phyloP scores from a whole-genome alignment of 2,888 invertebrate species.

The Melanostoma mellinum region DNA sequence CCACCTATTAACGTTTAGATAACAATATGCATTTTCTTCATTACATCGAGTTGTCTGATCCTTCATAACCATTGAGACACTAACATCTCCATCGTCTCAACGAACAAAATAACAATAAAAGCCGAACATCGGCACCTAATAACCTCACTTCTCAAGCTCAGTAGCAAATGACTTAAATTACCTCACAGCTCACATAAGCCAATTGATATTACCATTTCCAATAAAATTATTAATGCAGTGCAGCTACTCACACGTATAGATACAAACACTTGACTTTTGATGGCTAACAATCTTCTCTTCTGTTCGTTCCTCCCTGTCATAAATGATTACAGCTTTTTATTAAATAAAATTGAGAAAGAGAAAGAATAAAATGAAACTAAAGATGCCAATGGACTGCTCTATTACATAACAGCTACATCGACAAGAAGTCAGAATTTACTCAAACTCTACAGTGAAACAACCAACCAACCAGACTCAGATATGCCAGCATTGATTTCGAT shows the following conservation, averaged over 20 bases:
- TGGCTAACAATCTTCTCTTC: slow-evolving; percentile 7
- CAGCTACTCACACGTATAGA: too few relatives aligned
- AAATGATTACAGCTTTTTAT: slow-evolving; percentile 24
- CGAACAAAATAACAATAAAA: too few relatives aligned
- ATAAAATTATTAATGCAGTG: slow-evolving; percentile 2
- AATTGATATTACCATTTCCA: slow-evolving; percentile 16
- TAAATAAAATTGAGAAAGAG: neutral
- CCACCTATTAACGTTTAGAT: too few relatives aligned
- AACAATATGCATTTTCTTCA: too few relatives aligned
- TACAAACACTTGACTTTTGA: slow-evolving; percentile 26
- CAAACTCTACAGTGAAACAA: neutral
- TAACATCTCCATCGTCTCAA: too few relatives aligned
- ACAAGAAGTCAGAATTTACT: neutral
- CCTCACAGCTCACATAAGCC: slow-evolving; percentile 10
- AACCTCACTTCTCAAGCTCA: too few relatives aligned
- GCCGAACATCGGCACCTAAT: too few relatives aligned
- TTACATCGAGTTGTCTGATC: too few relatives aligned
- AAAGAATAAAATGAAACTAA: slow-evolving; percentile 15
- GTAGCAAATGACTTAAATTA: slow-evolving; percentile 1
- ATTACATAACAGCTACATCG: neutral
- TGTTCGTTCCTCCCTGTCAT: slow-evolving; percentile 10
- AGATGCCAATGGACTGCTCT: slow-evolving; percentile 1
- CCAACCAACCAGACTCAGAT: too few relatives aligned
- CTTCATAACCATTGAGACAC: too few relatives aligned
- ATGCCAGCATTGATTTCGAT: slow-evolving; percentile 15